A percentile compares a stretch with the other conserved stretches of the same genome.
Evolutionary conservation across 2,113 vertebrate species (phyloP).

Genomic region (Ivindomyrus marchei): DNA sequence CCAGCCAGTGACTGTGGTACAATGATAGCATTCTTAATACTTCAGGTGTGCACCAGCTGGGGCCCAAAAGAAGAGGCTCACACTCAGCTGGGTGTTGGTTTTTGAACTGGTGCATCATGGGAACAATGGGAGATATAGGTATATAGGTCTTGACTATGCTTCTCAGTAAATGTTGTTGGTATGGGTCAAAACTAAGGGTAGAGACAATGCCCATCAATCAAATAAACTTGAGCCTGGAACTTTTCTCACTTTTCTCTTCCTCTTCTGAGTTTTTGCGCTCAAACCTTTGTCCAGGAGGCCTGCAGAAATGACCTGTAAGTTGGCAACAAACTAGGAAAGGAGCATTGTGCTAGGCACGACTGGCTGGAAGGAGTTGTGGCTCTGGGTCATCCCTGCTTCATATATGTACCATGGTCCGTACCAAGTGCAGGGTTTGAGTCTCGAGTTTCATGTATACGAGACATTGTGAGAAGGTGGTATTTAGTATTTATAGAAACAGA

Average conservation of each 20-base stretch:
- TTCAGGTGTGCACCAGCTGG: neutral
- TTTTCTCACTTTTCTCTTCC: neutral
- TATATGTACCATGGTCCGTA: neutral
- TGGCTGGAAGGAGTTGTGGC: neutral
- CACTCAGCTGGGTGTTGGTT: neutral
- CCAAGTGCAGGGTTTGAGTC: neutral
- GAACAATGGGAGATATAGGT: neutral
- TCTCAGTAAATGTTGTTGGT: neutral
- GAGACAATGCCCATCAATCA: neutral
- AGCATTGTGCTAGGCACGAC: neutral
- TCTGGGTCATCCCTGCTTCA: neutral
- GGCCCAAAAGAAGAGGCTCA: neutral
- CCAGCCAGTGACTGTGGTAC: neutral
- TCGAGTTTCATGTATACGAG: neutral
- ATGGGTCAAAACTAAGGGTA: neutral
- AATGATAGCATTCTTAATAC: neutral
- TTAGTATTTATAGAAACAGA: neutral
- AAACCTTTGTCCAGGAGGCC: neutral
- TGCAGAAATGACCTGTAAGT: neutral
- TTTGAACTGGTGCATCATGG: neutral
- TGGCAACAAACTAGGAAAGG: neutral
- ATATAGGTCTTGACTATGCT: neutral
- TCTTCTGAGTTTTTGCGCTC: neutral
- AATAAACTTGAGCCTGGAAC: neutral
- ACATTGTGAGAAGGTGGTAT: neutral